Conservation (phyloP, 2,797 vertebrate genomes). For the Xenopus petersii region DNA sequence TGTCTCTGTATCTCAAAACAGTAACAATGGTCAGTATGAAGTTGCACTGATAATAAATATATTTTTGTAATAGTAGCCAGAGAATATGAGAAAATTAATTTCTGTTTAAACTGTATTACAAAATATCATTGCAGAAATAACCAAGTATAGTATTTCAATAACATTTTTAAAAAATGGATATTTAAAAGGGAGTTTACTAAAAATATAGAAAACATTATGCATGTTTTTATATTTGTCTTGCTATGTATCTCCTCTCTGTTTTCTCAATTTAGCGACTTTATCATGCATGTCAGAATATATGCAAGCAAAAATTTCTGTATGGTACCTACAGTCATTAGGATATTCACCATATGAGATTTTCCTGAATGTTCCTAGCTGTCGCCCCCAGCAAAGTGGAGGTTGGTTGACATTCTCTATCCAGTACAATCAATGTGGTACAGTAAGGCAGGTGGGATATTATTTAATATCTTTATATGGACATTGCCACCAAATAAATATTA, state of each 20-base stretch:
- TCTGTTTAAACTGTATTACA: too few relatives aligned
- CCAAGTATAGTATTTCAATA: too few relatives aligned
- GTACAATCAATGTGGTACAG: slow-evolving; percentile 47
- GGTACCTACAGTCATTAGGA: slow-evolving; percentile 39
- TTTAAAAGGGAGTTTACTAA: too few relatives aligned
- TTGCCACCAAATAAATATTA: too few relatives aligned
- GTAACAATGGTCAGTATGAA: background rate
- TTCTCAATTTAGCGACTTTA: slow-evolving; percentile 35
- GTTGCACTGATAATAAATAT: too few relatives aligned
- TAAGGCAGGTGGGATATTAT: slow-evolving; percentile 30
- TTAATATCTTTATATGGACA: background rate
- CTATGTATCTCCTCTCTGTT: background rate
- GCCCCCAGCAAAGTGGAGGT: slow-evolving; percentile 2
- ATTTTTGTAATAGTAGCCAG: too few relatives aligned
- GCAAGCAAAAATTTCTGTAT: slow-evolving; percentile 24
- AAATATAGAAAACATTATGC: too few relatives aligned
- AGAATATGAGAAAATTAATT: too few relatives aligned
- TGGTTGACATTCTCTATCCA: slow-evolving; percentile 41
- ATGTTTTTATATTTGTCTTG: too few relatives aligned
- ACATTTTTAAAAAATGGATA: too few relatives aligned
- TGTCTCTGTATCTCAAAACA: background rate
- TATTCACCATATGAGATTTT: slow-evolving; percentile 33
- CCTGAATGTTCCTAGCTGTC: slow-evolving; percentile 38
- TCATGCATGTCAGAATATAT: slow-evolving; percentile 39
- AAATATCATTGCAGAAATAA: too few relatives aligned